Evolutionary conservation across 2,113 vertebrate species (phyloP).

Genomic region (Petrocephalus microphthalmus): DNA sequence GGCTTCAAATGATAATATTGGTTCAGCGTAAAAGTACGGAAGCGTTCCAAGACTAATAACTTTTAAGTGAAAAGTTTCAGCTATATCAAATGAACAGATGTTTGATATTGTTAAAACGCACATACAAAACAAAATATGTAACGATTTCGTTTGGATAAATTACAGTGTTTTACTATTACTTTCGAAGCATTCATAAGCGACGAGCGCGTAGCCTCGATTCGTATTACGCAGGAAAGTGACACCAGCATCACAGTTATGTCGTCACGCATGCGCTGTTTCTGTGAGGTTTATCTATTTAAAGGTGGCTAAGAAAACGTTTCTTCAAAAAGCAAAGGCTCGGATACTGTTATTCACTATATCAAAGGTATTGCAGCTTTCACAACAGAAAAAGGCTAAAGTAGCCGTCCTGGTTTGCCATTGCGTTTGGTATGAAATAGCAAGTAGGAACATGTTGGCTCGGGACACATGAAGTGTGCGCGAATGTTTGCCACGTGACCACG

Average conservation of each 20-base stretch:
- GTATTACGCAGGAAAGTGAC: background rate
- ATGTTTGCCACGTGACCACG: slow-evolving; percentile 20
- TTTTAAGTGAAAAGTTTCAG: background rate
- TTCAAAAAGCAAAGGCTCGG: background rate
- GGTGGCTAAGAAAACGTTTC: background rate
- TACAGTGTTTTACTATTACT: background rate
- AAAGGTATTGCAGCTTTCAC: background rate
- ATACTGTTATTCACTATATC: background rate
- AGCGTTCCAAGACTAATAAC: background rate
- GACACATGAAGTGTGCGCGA: background rate
- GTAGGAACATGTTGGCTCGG: background rate
- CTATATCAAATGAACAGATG: background rate
- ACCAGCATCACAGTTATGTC: background rate
- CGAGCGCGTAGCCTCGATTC: background rate
- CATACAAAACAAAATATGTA: background rate
- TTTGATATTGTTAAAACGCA: background rate
- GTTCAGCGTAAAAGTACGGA: background rate
- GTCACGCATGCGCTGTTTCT: slow-evolving; percentile 2
- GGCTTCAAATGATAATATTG: background rate
- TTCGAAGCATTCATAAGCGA: background rate
- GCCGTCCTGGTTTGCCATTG: background rate
- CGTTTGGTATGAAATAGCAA: background rate
- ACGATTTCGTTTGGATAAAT: background rate
- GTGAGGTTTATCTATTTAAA: background rate
- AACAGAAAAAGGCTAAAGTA: background rate